These are phyloP conservation scores for Philaethria dido DNA, from an alignment of 2,888 invertebrate genomes.

Conservation along the genomic window DNA sequence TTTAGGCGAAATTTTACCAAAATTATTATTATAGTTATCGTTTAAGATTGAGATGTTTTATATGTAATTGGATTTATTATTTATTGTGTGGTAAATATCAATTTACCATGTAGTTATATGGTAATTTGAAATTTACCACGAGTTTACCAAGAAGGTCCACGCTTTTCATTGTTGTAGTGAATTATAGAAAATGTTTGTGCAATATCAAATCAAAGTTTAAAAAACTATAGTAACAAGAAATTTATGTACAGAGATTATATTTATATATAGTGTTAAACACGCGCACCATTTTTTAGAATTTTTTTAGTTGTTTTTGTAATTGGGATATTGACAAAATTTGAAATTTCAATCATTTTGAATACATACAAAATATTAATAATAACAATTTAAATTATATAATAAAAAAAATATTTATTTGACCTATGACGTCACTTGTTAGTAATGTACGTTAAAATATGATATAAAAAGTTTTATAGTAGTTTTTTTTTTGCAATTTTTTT, in stretches of 20 bases:
- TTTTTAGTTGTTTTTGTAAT: not conserved
- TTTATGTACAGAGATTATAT: slow-evolving; percentile 5
- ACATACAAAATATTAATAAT: not conserved
- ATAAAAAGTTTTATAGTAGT: too few relatives aligned
- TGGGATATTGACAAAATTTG: not conserved
- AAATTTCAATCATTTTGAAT: not conserved
- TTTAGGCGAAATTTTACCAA: slow-evolving; percentile 17
- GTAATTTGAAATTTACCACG: too few relatives aligned
- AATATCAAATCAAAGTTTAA: slow-evolving; percentile 18
- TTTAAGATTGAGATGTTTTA: slow-evolving; percentile 10
- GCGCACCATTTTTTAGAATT: not conserved
- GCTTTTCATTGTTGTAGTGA: slow-evolving; percentile 6
- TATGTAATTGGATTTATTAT: not conserved
- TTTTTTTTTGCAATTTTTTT: too few relatives aligned
- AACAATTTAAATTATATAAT: not conserved
- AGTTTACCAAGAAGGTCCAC: too few relatives aligned
- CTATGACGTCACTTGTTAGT: not conserved
- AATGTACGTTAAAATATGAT: too few relatives aligned
- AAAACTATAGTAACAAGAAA: slow-evolving; percentile 4
- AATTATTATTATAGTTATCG: slow-evolving; percentile 7
- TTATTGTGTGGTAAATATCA: not conserved
- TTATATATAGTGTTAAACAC: slow-evolving; percentile 4
- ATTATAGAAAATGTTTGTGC: slow-evolving; percentile 14
- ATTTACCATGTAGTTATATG: not conserved
- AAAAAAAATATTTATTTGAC: too few relatives aligned